Conservation (phyloP, 2,113 vertebrate genomes). For the Bambusicola thoracicus region DNA sequence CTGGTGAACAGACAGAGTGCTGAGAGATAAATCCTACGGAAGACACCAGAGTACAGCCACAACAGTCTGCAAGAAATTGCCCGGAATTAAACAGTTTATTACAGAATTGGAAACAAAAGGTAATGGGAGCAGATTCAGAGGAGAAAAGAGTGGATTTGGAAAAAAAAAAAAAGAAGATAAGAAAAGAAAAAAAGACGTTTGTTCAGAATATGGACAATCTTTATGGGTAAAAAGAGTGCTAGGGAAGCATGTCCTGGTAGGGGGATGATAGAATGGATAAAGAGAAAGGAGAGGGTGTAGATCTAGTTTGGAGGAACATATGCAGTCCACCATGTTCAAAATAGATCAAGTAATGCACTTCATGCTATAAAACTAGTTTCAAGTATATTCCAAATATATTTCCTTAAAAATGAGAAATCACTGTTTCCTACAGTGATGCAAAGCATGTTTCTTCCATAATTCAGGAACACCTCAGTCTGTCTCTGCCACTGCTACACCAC, state of each 20-base stretch:
- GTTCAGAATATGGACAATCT: background rate
- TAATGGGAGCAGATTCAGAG: background rate
- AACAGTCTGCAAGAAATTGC: background rate
- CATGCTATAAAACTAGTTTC: background rate
- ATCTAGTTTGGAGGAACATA: background rate
- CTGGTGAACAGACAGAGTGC: background rate
- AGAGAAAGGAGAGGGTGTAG: background rate
- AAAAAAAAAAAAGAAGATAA: too few relatives aligned
- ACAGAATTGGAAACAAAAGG: background rate
- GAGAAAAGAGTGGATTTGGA: background rate
- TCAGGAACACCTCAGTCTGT: background rate
- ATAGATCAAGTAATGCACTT: background rate
- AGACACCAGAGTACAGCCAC: background rate
- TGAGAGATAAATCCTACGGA: background rate
- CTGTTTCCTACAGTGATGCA: background rate
- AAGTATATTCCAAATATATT: background rate
- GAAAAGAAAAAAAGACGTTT: background rate
- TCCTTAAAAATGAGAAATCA: background rate
- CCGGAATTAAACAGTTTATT: background rate
- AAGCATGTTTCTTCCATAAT: background rate
- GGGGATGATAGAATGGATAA: background rate
- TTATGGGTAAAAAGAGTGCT: background rate
- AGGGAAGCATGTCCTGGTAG: background rate
- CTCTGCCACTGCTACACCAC: background rate
- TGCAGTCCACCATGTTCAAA: background rate